These are phyloP conservation scores for Metopolophium dirhodum DNA, from an alignment of 1,140 invertebrate genomes.

Conservation along the genomic window DNA sequence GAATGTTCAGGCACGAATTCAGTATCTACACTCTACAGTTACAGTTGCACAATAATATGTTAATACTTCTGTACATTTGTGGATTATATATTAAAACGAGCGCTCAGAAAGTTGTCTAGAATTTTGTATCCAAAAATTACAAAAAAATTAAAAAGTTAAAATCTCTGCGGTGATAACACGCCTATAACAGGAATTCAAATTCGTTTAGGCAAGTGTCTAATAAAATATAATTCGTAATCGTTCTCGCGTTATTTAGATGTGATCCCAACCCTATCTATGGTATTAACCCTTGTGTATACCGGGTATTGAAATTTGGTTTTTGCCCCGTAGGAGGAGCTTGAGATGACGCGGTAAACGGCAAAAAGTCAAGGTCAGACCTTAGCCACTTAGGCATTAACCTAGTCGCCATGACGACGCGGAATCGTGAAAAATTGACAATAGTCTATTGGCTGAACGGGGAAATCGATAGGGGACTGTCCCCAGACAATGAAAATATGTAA, in stretches of 20 bases:
- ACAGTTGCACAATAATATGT: neutral
- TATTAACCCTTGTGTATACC: neutral
- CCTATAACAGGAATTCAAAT: neutral
- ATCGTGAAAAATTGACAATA: neutral
- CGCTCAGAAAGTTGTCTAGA: neutral
- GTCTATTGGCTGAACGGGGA: neutral
- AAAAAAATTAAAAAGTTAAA: neutral
- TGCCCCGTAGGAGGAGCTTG: neutral
- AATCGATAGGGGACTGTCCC: neutral
- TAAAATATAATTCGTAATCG: neutral
- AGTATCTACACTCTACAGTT: neutral
- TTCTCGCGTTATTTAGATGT: neutral
- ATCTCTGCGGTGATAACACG: neutral
- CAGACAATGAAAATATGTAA: neutral
- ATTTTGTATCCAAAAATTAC: neutral
- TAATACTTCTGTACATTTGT: neutral
- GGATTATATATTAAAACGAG: neutral
- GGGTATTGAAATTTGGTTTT: neutral
- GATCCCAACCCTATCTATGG: neutral
- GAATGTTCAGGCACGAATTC: neutral
- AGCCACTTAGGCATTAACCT: neutral
- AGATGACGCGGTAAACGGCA: neutral
- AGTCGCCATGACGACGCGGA: conserved; percentile 14
- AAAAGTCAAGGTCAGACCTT: conserved; percentile 27
- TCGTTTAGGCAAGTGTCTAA: neutral